phyloP scores from a whole-genome alignment of 2,113 vertebrate species.

The Sapajus apella region DNA sequence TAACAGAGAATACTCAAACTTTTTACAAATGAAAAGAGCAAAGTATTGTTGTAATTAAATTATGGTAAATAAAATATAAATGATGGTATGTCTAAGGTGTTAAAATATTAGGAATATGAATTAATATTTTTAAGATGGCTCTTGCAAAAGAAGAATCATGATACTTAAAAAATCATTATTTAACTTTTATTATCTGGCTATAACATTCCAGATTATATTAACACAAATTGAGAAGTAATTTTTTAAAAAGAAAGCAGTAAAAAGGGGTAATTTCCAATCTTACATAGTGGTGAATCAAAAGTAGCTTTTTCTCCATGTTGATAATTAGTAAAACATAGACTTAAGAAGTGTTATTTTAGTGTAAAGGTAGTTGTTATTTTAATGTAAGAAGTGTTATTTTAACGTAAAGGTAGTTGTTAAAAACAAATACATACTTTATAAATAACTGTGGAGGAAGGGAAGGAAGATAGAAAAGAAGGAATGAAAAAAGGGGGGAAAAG shows the following conservation, averaged over 20 bases:
- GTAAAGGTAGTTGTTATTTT: too few species aligned
- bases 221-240: background rate
- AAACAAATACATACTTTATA: background rate
- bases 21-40: background rate
- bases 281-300: background rate
- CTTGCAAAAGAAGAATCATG: background rate
- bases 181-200: background rate
- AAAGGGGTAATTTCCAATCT: background rate
- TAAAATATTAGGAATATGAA: background rate
- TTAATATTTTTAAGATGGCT: background rate
- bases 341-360: background rate
- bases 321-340: background rate
- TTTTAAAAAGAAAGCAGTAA: background rate
- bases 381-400: background rate
- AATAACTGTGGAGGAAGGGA: background rate
- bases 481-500: background rate
- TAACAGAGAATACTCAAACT: background rate
- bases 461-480: background rate
- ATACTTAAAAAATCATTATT: background rate
- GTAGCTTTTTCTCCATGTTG: background rate
- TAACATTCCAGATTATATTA: background rate
- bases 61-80: background rate
- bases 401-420: slow-evolving; percentile 11
- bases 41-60: background rate
- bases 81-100: background rate